These are phyloP conservation scores for Frankliniella intonsa DNA, from an alignment of 2,888 invertebrate genomes.

Conservation along the genomic window DNA sequence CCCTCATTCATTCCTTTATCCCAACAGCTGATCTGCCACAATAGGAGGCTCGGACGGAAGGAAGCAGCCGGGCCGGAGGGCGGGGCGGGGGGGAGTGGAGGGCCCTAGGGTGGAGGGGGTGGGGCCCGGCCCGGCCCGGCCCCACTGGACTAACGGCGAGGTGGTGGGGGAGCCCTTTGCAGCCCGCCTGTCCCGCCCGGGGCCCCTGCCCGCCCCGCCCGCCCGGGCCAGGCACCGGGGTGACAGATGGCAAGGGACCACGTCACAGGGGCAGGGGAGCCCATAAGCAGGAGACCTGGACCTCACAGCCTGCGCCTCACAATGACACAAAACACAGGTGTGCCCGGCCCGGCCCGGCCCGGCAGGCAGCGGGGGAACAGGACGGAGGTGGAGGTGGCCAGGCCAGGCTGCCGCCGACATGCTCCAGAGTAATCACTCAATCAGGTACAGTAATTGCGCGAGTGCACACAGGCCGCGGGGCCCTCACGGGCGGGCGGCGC, in stretches of 20 bases:
- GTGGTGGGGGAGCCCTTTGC: neutral
- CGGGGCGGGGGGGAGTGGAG: neutral
- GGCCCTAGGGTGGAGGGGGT: neutral
- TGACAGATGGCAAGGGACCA: constrained; percentile 1
- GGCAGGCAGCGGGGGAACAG: neutral
- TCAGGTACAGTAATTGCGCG: neutral
- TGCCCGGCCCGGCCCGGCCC: neutral
- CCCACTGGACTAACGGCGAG: neutral
- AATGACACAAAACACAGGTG: constrained; percentile 15
- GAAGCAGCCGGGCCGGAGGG: neutral
- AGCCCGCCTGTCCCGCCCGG: neutral
- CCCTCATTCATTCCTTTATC: constrained; percentile 22
- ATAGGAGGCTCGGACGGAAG: constrained; percentile 22
- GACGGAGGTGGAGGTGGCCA: too few species aligned
- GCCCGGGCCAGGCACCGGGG: neutral
- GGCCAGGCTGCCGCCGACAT: neutral
- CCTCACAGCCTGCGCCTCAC: neutral
- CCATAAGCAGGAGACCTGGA: neutral
- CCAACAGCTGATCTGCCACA: constrained; percentile 26
- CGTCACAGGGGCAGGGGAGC: neutral
- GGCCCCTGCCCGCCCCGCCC: neutral
- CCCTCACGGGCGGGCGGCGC: neutral
- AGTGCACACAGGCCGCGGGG: too few species aligned
- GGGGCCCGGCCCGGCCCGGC: neutral
- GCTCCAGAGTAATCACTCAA: neutral